Conservation (phyloP, 2,888 invertebrate species). For the Acanthosepion lycidas region DNA sequence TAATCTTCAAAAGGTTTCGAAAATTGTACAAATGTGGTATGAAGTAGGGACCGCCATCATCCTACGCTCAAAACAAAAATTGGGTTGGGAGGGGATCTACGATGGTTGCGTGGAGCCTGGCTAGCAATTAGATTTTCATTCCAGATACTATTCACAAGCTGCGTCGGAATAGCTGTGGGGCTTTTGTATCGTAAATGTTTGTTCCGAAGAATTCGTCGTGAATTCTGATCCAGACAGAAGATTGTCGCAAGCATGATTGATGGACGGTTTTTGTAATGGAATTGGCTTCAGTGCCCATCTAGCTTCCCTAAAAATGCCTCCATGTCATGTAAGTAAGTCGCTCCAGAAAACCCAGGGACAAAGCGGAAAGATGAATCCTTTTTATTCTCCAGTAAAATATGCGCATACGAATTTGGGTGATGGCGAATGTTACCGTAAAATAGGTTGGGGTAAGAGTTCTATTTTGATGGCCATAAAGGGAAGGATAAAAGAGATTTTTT, state of each 20-base stretch:
- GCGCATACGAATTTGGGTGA: neutral
- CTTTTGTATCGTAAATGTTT: neutral
- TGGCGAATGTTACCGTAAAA: neutral
- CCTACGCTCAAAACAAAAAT: too few species aligned
- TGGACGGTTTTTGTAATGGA: neutral
- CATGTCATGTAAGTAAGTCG: neutral
- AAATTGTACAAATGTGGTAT: neutral
- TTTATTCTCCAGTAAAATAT: neutral
- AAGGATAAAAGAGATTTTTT: too few species aligned
- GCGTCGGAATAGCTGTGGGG: neutral
- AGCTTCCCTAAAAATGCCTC: neutral
- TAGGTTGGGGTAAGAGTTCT: neutral
- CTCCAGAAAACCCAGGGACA: neutral
- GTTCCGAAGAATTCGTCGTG: neutral
- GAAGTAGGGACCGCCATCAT: neutral
- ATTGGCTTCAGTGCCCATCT: neutral
- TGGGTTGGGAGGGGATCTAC: neutral
- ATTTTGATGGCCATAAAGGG: neutral
- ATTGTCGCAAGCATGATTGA: neutral
- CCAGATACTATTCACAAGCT: neutral
- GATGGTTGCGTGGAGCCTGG: neutral
- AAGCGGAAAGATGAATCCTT: neutral
- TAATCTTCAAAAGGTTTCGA: neutral
- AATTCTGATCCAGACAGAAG: neutral
- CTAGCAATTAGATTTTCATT: neutral